These are phyloP conservation scores for Hydrolagus affinis DNA, from an alignment of 2,113 vertebrate species.

Conservation along the genomic window DNA sequence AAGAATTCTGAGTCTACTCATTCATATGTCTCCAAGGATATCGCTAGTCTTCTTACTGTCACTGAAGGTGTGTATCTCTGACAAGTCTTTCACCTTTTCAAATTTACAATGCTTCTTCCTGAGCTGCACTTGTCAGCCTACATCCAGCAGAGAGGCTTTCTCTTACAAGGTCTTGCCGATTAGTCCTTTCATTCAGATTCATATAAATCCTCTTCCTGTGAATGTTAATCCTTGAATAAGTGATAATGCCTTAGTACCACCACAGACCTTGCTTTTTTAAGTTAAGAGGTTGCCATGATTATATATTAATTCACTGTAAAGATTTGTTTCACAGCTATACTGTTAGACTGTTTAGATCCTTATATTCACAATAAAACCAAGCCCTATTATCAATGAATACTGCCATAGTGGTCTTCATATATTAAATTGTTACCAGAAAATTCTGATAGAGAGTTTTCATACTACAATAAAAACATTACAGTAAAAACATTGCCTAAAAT, in stretches of 20 bases:
- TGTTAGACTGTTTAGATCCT: no score
- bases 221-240: not conserved
- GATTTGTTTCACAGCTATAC: not conserved
- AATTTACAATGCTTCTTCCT: not conserved
- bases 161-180: not conserved
- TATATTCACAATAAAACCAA: no score
- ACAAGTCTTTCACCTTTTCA: not conserved
- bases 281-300: not conserved
- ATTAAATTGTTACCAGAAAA: not conserved
- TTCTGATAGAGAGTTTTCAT: not conserved
- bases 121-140: not conserved
- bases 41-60: constrained; percentile 84
- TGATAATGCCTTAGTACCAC: not conserved
- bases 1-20: constrained; percentile 67
- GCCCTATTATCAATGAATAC: no score
- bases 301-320: not conserved
- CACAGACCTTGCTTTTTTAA: not conserved
- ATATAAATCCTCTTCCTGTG: not conserved
- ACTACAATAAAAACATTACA: not conserved
- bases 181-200: not conserved
- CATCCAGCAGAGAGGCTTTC: not conserved
- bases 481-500: not conserved
- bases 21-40: constrained; percentile 57
- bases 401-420: not conserved
- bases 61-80: constrained; percentile 70